A percentile compares a stretch with the other conserved stretches of the same genome.
Evolutionary conservation across 2,888 invertebrate genomes (phyloP).

Genomic region (Esperia sulphurella): DNA sequence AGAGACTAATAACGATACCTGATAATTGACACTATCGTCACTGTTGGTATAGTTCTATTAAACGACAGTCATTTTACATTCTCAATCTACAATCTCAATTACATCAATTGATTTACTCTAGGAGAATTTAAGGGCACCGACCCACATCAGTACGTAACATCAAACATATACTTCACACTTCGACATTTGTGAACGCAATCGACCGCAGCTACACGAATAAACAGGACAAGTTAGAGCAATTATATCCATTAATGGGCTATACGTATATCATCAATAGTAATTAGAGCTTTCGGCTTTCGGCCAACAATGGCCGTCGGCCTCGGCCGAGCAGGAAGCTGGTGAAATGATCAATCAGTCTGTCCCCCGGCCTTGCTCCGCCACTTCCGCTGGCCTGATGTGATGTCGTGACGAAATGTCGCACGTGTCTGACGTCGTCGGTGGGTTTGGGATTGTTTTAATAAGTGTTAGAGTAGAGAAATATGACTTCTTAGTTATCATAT

Average conservation of each 20-base stretch:
- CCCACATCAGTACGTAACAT: too few species aligned
- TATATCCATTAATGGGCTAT: constrained; percentile 7
- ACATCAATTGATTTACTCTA: too few species aligned
- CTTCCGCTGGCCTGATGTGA: constrained; percentile 10
- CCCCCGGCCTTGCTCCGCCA: constrained; percentile 31
- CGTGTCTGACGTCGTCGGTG: constrained; percentile 6
- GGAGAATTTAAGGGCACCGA: too few species aligned
- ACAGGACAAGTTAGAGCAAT: not conserved
- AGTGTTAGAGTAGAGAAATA: too few species aligned
- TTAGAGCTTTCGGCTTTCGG: constrained; percentile 41
- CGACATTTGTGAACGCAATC: not conserved
- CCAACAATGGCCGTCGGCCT: constrained; percentile 53
- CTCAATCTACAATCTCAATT: too few species aligned
- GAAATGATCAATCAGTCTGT: constrained; percentile 62
- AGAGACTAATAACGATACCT: too few species aligned
- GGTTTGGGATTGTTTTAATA: not conserved
- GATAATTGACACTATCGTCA: too few species aligned
- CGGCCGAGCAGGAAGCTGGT: constrained; percentile 47
- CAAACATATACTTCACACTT: not conserved
- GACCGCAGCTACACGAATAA: not conserved
- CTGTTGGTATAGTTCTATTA: too few species aligned
- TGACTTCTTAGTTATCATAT: too few species aligned
- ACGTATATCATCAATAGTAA: constrained; percentile 22
- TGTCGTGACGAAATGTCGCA: constrained; percentile 15
- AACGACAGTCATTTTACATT: too few species aligned